Base-by-base conservation (phyloP, 2,888 invertebrate genomes). In the Himalopsyche japonica region DNA sequence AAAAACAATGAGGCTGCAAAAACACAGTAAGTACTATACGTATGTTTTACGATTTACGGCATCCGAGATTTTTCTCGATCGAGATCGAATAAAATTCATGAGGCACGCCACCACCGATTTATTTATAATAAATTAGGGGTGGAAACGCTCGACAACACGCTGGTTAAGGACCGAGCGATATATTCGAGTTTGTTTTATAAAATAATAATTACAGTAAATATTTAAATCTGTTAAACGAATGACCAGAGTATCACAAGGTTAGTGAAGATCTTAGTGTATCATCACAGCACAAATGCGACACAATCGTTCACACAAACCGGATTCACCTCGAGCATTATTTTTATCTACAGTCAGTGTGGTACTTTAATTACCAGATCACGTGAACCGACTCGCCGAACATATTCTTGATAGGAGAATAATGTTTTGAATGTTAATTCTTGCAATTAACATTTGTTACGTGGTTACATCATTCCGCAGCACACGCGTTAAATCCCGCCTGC, bases 211-310 rank as follows among this genome's bases (percentile, higher is more conserved):
- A 57, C 0, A 10, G 20, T 20, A 57, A 20, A 32, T 32, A 20
- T 79, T 43, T 57, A 78, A 82, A 70, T 64, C 48, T 70, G 64
- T 70, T 70, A 76, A 70, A n/a, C 47, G 27, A 81, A 86, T 81
- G 82, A 84, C 81, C 85, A 82, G 85, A 82, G 83, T 57, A 86
- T 84, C 85, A 86, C 84, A 84, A 64, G 77, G 27, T 48, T 70
- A 20, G 82, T 48, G 78, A 57, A 57, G n/a, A 57, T 57, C 57
- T 3, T 10, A 32, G 49, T 24, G 43, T 18, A 76, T 47, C 34
- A 57, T 2, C 43, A 37, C 57, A 10, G 24, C 57, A 30, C 57
- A 77, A 79, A 24, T 77, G 20, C 79, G 43, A 34, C 47, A 76
- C 81, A 48, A 18, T 15, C 57, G 12, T 80, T 57, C 32, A 12